These are phyloP conservation scores for Epirrita christyi DNA, from an alignment of 2,888 invertebrate genomes.

Conservation along the genomic window DNA sequence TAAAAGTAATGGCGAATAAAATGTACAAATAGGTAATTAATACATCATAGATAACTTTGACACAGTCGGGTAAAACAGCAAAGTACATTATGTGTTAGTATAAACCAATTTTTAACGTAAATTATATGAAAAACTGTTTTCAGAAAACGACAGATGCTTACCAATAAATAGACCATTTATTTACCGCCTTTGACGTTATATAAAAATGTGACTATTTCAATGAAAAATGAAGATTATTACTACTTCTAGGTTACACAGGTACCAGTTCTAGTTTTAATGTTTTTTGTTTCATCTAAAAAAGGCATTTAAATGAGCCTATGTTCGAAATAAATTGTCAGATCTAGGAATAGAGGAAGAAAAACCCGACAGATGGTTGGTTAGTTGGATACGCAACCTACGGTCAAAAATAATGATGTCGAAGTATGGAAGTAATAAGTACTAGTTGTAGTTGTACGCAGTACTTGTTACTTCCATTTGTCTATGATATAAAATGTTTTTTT, in stretches of 20 bases:
- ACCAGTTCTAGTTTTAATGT: constrained; percentile 13
- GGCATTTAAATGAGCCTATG: neutral
- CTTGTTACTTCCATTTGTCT: no score
- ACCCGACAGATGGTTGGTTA: constrained; percentile 3
- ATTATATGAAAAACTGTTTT: constrained; percentile 13
- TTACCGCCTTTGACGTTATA: constrained; percentile 11
- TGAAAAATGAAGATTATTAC: constrained; percentile 1
- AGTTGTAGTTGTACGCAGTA: no score
- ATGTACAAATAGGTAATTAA: no score
- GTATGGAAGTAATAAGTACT: no score
- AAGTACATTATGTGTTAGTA: no score
- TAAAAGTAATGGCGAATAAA: no score
- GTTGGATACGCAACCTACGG: neutral
- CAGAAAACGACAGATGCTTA: constrained; percentile 21
- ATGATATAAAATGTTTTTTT: no score
- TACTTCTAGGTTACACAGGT: constrained; percentile 8
- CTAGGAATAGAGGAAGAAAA: constrained; percentile 13
- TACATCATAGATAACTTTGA: no score
- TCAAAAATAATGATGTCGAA: constrained; percentile 12
- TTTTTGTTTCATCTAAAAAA: constrained; percentile 5
- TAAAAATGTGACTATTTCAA: constrained; percentile 3
- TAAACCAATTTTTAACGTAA: no score
- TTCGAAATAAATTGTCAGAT: constrained; percentile 19
- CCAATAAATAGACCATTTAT: constrained; percentile 3
- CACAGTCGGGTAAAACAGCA: no score